Percentiles rank a stretch among this genome's conserved stretches.
Conservation (phyloP, 2,888 invertebrate genomes). For the Cecidostiba fungosa region DNA sequence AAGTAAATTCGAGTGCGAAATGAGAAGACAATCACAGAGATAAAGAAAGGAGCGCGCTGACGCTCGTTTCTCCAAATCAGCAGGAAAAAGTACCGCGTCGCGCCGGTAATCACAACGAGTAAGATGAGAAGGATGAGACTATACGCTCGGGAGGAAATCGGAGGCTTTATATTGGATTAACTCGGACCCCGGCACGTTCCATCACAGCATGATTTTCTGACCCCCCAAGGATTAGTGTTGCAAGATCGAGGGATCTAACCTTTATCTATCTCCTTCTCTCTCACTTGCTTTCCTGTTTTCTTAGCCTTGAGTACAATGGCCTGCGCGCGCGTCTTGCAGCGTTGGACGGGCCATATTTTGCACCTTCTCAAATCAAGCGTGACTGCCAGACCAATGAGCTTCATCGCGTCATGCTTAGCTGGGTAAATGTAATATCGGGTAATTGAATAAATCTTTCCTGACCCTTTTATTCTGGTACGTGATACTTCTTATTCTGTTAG, state of each 20-base stretch:
- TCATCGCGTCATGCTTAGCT: conserved; percentile 15
- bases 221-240: conserved; percentile 34
- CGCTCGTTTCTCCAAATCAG: conserved; percentile 24
- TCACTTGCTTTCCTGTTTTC: not conserved
- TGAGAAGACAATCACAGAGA: conserved; percentile 22
- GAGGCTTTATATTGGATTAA: conserved; percentile 63
- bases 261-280: conserved; percentile 6
- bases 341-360: not conserved
- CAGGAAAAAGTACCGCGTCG: conserved; percentile 1
- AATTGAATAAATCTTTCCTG: conserved; percentile 34
- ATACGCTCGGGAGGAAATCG: not conserved
- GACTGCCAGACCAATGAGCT: conserved; percentile 6
- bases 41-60: not conserved
- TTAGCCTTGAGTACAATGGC: conserved; percentile 11
- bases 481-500: not conserved
- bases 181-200: conserved; percentile 65
- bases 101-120: conserved; percentile 22
- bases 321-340: not conserved
- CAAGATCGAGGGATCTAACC: conserved; percentile 18
- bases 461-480: not conserved
- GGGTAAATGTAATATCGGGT: conserved; percentile 19
- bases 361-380: conserved; percentile 29
- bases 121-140: not conserved
- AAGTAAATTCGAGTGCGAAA: conserved; percentile 3
- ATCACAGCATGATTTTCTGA: conserved; percentile 66